phyloP scores from a whole-genome alignment of 1,140 invertebrate genomes.

The Hetaerina americana region DNA sequence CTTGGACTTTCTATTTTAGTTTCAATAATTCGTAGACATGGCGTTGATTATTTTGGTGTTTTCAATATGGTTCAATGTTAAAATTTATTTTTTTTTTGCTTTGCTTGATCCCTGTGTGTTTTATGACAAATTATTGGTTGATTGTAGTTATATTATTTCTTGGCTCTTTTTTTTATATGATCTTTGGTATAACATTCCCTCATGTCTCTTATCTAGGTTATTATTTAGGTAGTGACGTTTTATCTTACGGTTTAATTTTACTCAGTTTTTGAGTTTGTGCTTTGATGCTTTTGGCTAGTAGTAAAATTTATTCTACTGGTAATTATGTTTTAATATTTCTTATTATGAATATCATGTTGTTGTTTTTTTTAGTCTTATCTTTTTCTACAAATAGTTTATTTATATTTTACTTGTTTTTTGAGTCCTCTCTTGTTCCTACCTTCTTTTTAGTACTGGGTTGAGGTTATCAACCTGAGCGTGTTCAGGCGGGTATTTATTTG shows the following conservation, averaged over 20 bases:
- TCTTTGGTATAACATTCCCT: too few relatives aligned
- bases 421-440: slow-evolving; percentile 43
- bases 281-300: slow-evolving; percentile 37
- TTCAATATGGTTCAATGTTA: too few relatives aligned
- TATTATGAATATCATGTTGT: slow-evolving; percentile 36
- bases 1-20: too few relatives aligned
- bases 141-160: too few relatives aligned
- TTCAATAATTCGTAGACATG: too few relatives aligned
- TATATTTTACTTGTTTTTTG: slow-evolving; percentile 54
- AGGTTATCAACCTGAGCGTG: slow-evolving; percentile 44
- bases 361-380: slow-evolving; percentile 39
- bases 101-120: too few relatives aligned
- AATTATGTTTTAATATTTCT: slow-evolving; percentile 35
- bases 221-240: slow-evolving; percentile 31
- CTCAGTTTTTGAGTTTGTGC: slow-evolving; percentile 37
- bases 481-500: slow-evolving; percentile 42
- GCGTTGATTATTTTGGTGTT: too few relatives aligned
- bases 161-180: too few relatives aligned
- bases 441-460: slow-evolving; percentile 49
- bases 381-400: slow-evolving; percentile 41
- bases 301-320: slow-evolving; percentile 29
- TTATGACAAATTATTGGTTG: too few relatives aligned
- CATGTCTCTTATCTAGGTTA: too few relatives aligned
- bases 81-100: too few relatives aligned
- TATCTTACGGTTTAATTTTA: slow-evolving; percentile 36